Percentiles rank a stretch among this genome's conserved stretches.
Evolutionary conservation across 1,140 invertebrate species (phyloP).

Genomic region (Drosophila santomea): DNA sequence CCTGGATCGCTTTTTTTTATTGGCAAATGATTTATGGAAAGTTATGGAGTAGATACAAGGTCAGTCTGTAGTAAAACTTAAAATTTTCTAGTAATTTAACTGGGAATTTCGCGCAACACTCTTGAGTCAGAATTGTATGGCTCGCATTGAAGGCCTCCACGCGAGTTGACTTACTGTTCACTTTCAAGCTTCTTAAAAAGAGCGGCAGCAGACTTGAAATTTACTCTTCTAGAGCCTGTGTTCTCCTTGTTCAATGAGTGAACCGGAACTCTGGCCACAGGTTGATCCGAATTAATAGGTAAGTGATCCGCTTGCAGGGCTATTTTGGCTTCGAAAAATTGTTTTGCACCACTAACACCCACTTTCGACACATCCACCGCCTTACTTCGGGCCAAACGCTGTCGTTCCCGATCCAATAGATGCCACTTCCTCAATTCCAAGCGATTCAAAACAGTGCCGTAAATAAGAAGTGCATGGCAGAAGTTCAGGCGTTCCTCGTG

Average conservation of each 20-base stretch:
- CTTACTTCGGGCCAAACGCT: neutral
- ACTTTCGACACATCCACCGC: constrained; percentile 45
- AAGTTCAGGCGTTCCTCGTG: constrained; percentile 24
- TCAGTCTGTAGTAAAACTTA: constrained; percentile 18
- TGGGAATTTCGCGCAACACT: constrained; percentile 28
- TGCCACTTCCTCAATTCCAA: neutral
- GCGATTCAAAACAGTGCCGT: constrained; percentile 28
- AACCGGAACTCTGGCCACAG: neutral
- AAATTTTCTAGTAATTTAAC: constrained; percentile 30
- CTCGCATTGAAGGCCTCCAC: neutral
- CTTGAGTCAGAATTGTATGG: constrained; percentile 3
- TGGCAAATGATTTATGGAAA: constrained; percentile 62
- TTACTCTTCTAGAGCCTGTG: neutral
- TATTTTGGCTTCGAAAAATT: constrained; percentile 64
- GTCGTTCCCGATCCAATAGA: neutral
- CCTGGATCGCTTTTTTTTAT: constrained; percentile 57
- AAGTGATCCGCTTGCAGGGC: constrained; percentile 17
- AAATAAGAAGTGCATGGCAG: constrained; percentile 44
- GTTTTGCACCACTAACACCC: constrained; percentile 49
- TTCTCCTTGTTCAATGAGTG: too few species aligned
- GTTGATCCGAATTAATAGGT: neutral
- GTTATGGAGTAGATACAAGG: constrained; percentile 44
- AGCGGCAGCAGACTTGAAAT: neutral
- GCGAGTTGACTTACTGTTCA: neutral
- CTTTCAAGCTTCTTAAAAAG: constrained; percentile 14